Conservation (phyloP, 2,888 invertebrate species). For the Caenorhabditis auriculariae region DNA sequence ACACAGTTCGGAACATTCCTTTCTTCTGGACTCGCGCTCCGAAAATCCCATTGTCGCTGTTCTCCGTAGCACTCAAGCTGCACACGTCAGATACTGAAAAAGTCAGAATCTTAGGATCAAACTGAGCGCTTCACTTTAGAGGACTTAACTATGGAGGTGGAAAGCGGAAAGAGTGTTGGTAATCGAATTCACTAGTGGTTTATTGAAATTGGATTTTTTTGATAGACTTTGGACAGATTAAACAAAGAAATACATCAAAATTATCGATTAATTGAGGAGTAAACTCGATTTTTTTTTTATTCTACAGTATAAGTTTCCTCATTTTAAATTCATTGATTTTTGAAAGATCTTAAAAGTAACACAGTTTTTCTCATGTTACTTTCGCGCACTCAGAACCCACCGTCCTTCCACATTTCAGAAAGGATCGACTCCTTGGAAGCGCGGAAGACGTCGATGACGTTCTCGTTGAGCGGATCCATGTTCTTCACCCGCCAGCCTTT, state of each 20-base stretch:
- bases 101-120: neutral
- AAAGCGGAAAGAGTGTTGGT: too few species aligned
- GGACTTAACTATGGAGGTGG: too few species aligned
- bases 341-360: neutral
- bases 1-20: conserved; percentile 94
- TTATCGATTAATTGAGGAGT: too few species aligned
- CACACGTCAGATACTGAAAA: conserved; percentile 28
- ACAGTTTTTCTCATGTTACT: neutral
- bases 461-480: conserved; percentile 99
- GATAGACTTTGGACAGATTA: too few species aligned
- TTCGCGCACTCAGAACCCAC: conserved; percentile 63
- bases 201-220: too few species aligned
- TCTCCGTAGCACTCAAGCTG: conserved; percentile 33
- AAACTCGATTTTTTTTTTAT: too few species aligned
- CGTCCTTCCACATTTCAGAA: conserved; percentile 96
- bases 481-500: conserved; percentile 99
- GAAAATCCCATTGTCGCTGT: conserved; percentile 77
- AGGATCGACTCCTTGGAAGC: conserved; percentile 90
- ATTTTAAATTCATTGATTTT: too few species aligned
- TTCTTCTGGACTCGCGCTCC: conserved; percentile 76
- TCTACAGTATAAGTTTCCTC: too few species aligned
- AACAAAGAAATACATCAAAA: too few species aligned
- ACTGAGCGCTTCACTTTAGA: too few species aligned
- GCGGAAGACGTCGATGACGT: conserved; percentile 91
- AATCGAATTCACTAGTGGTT: too few species aligned